A percentile compares a stretch with the other conserved stretches of the same genome.
These are phyloP conservation scores for Gasterosteus aculeatus DNA, from an alignment of 2,113 vertebrate genomes.

Conservation along the genomic window DNA sequence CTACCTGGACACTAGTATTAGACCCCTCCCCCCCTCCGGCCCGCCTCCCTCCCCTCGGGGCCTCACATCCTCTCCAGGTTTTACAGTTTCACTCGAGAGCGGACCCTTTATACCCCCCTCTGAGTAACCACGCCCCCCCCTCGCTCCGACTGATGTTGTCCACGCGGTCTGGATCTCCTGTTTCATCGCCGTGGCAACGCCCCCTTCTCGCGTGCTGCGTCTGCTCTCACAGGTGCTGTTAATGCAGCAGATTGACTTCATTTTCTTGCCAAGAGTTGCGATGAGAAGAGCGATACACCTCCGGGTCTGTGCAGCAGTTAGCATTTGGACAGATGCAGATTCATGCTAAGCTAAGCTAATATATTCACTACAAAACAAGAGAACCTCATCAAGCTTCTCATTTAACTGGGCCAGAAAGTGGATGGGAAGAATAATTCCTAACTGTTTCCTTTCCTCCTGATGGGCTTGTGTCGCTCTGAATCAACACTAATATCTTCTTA, in stretches of 20 bases:
- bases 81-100: constrained; percentile 87
- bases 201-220: background rate
- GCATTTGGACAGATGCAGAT: background rate
- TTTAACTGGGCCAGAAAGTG: background rate
- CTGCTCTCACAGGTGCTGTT: no score
- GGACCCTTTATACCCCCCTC: constrained; percentile 38
- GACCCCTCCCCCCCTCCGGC: constrained; percentile 40
- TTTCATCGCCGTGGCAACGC: constrained; percentile 13
- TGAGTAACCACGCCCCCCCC: constrained; percentile 26
- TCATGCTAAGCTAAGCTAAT: constrained; percentile 5
- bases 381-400: background rate
- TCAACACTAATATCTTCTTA: background rate
- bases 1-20: constrained; percentile 71
- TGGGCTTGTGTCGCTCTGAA: background rate
- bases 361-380: background rate
- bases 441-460: background rate
- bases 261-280: background rate
- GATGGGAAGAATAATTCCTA: background rate
- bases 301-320: background rate
- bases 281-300: background rate
- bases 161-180: constrained; percentile 19
- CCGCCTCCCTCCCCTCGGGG: constrained; percentile 2
- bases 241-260: background rate
- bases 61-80: constrained; percentile 79
- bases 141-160: constrained; percentile 32